Evolutionary conservation across 2,888 invertebrate genomes (phyloP).

Genomic region (Lasioglossum figueresi): DNA sequence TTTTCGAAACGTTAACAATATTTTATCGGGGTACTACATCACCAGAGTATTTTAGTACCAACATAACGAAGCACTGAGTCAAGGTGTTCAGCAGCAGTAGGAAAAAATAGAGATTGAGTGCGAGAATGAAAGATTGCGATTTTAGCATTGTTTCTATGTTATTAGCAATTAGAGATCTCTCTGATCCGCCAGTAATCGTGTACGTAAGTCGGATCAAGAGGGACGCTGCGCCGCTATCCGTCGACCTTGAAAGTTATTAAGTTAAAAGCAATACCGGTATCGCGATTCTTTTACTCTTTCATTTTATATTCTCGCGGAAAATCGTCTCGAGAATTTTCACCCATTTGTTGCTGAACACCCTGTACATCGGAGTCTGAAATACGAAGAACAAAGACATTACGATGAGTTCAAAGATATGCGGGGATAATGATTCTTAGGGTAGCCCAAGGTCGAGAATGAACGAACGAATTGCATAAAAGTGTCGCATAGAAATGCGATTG

Average conservation of each 20-base stretch:
- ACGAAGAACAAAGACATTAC: neutral
- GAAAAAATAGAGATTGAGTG: neutral
- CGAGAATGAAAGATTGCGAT: too few relatives aligned
- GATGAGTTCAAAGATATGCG: neutral
- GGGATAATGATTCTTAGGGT: neutral
- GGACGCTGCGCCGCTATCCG: neutral
- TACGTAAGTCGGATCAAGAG: neutral
- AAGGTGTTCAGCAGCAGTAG: neutral
- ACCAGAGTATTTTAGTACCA: neutral
- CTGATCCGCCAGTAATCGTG: neutral
- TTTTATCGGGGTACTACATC: too few relatives aligned
- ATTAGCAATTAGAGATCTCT: neutral
- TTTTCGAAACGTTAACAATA: too few relatives aligned
- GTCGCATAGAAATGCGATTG: neutral
- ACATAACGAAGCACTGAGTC: neutral
- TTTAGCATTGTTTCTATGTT: too few relatives aligned
- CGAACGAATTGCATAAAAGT: neutral
- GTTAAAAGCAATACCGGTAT: neutral
- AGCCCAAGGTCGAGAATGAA: neutral
- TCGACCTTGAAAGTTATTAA: neutral
- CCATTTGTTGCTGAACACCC: neutral
- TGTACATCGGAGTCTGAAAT: neutral
- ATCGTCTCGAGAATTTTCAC: neutral
- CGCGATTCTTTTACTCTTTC: neutral
- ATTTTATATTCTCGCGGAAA: neutral